These are phyloP conservation scores for Chionis minor DNA, from an alignment of 2,113 vertebrate species.

Conservation along the genomic window DNA sequence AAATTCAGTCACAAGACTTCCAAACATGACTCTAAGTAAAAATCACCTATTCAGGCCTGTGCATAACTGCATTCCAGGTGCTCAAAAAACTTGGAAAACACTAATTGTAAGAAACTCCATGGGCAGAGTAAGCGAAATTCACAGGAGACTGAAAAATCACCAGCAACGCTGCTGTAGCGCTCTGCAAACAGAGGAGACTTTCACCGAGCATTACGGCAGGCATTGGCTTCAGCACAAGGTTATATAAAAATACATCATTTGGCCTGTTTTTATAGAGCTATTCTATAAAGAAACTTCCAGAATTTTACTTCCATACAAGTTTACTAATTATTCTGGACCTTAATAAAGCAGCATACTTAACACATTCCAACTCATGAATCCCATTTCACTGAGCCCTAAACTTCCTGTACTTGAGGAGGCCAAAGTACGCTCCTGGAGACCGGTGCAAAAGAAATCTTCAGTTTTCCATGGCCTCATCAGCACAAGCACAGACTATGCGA, in stretches of 20 bases:
- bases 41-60: not conserved
- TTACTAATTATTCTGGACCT: not conserved
- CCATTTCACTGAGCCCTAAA: fast-evolving
- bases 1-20: not conserved
- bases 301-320: not conserved
- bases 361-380: not conserved
- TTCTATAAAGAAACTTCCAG: not conserved
- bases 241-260: not conserved
- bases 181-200: not conserved
- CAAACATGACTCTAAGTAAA: no score
- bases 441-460: not conserved
- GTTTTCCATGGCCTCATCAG: fast-evolving
- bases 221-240: not conserved
- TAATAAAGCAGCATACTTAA: not conserved
- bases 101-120: fast-evolving
- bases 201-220: not conserved
- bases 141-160: not conserved
- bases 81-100: not conserved
- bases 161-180: not conserved
- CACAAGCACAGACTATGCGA: fast-evolving
- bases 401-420: fast-evolving
- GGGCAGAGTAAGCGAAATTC: not conserved
- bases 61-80: not conserved
- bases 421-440: not conserved
- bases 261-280: not conserved